Base-by-base conservation (phyloP, 2,797 vertebrate genomes). In the Octomys mimax region DNA sequence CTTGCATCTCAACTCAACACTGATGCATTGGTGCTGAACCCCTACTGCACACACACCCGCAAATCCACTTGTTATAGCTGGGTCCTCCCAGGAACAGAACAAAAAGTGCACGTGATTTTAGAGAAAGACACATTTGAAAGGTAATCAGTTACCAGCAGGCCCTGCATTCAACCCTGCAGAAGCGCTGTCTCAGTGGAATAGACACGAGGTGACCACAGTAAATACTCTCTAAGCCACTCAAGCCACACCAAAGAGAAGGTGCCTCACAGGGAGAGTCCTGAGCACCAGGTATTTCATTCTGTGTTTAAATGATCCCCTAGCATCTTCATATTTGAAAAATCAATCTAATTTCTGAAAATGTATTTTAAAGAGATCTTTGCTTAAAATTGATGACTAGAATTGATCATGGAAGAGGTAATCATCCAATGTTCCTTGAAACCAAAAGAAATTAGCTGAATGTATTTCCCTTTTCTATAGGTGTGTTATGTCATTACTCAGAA, bases 301-400 rank as follows among this genome's bases (percentile, higher is more conserved):
- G 57, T 61, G 22, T 80, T 78, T 91, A 71, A 87, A 31, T 7
- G 68, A 59, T 61, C 62, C 92, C 77, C 75, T 14, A 9, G 64
- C 11, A 90, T 59, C 28, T 73, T 88, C 31, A 19, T 8, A 84
- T 62, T 46, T 90, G 61, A 92, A 96, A 95, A 86, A n/a, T 89
- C 26, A 93, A 88, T 59, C 68, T 2, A 83, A 66, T 75, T 95
- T 80, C 70, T 85, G 71, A 97, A 85, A 92, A 89, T 66, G 21
- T 92, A 22, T 39, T 88, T 92, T 90, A 71, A 64, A 86, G 49
- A 92, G 6, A 10, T 83, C 57, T 87, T 86, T 70, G 52, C 77
- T 81, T 87, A 91, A 95, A 49, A 16, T 36, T 79, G 85, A 81
- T 86, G 57, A 91, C 22, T 81, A 91, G 95, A 95, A 84, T 80